Evolutionary conservation across 2,113 vertebrate species (phyloP).

Genomic region (Ctenodactylus gundi): DNA sequence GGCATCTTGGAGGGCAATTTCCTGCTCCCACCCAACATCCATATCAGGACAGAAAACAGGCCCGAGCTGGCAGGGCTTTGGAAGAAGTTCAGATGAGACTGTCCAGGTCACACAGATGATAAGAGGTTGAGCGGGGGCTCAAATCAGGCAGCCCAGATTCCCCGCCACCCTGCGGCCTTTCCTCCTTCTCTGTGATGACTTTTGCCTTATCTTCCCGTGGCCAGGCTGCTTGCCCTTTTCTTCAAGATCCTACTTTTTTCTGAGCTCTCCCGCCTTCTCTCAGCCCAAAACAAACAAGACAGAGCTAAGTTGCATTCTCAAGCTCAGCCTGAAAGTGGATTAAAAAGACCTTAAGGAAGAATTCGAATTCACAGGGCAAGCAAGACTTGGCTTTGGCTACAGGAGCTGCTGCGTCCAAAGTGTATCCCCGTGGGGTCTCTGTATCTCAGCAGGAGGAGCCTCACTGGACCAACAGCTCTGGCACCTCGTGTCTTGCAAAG

Average conservation of each 20-base stretch:
- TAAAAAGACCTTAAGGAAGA: not conserved
- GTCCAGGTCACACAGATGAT: not conserved
- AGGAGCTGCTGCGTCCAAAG: not conserved
- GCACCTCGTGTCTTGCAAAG: not conserved
- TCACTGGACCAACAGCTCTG: not conserved
- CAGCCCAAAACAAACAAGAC: not conserved
- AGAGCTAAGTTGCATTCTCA: not conserved
- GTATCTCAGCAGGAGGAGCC: not conserved
- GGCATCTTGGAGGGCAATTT: not conserved
- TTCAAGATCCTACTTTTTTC: not conserved
- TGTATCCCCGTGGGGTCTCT: accelerated
- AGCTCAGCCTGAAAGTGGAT: not conserved
- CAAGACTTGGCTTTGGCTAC: not conserved
- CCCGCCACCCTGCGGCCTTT: not conserved
- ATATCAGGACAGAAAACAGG: not conserved
- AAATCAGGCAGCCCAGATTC: not conserved
- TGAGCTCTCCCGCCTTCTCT: not conserved
- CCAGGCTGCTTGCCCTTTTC: not conserved
- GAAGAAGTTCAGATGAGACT: not conserved
- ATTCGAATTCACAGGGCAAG: not conserved
- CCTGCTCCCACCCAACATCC: not conserved
- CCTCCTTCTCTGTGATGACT: not conserved
- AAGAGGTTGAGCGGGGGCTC: not conserved
- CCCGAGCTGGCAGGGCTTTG: not conserved
- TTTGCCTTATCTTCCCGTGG: not conserved